Conservation (phyloP, 1,140 invertebrate genomes). For the Tetramorium parvispinum region DNA sequence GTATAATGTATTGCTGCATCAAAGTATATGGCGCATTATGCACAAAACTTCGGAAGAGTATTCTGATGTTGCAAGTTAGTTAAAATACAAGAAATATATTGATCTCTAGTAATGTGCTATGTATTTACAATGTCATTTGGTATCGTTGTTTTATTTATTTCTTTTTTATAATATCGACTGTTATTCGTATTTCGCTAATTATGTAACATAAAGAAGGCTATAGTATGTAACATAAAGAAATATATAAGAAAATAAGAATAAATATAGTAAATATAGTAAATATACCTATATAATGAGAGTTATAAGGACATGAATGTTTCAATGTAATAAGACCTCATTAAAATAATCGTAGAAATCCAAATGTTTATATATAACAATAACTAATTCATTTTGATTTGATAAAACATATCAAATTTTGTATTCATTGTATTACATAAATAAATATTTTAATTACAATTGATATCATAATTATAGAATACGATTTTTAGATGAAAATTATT, state of each 20-base stretch:
- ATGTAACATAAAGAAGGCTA: not conserved
- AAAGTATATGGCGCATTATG: conserved; percentile 9
- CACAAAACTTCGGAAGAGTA: conserved; percentile 14
- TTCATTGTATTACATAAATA: not conserved
- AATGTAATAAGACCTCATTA: too few relatives aligned
- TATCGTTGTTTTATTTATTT: not conserved
- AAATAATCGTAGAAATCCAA: not conserved
- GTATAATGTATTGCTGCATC: conserved; percentile 20
- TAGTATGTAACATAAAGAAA: not conserved
- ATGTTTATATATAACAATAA: not conserved
- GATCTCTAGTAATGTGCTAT: not conserved
- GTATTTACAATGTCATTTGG: not conserved
- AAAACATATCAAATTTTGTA: not conserved
- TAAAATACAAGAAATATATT: not conserved
- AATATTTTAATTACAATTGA: not conserved
- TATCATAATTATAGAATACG: not conserved
- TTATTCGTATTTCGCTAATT: not conserved
- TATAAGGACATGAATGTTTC: too few relatives aligned
- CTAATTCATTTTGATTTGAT: not conserved
- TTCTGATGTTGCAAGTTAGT: not conserved
- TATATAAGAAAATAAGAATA: not conserved
- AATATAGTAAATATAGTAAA: not conserved
- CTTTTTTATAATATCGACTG: not conserved
- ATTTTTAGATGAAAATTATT: conserved; percentile 5
- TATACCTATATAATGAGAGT: not conserved